phyloP scores from a whole-genome alignment of 2,888 invertebrate species.

The Campoplex capitator region DNA sequence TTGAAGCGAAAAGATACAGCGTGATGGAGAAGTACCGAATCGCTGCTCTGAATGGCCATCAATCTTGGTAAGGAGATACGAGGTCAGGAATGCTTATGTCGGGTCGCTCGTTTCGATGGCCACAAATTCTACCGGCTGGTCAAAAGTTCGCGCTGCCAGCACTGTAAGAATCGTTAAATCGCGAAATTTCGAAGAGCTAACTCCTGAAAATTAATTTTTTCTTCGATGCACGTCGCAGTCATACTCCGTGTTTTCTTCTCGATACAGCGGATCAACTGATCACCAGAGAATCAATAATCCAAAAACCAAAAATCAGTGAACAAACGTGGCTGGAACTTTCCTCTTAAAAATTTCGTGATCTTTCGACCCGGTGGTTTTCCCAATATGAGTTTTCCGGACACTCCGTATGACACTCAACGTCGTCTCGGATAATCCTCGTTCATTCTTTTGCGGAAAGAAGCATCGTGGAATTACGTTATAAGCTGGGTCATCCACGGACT shows the following conservation, averaged over 20 bases:
- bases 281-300: background rate
- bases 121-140: background rate
- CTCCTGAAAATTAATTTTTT: background rate
- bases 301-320: background rate
- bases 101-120: constrained; percentile 50
- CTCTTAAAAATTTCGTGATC: background rate
- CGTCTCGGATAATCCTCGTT: constrained; percentile 49
- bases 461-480: constrained; percentile 62
- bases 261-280: background rate
- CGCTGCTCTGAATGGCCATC: constrained; percentile 54
- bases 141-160: background rate
- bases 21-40: constrained; percentile 52
- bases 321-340: background rate
- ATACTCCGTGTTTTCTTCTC: background rate
- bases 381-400: background rate
- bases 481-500: constrained; percentile 39
- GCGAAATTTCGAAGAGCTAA: background rate
- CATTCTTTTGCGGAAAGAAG: background rate
- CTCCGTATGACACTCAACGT: constrained; percentile 21
- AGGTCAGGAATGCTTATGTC: constrained; percentile 56
- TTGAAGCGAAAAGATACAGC: constrained; percentile 18
- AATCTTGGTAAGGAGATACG: constrained; percentile 53
- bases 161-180: background rate
- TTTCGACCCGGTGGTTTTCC: background rate
- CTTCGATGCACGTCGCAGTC: background rate